phyloP scores from a whole-genome alignment of 2,797 vertebrate genomes.

The Onychomys leucogaster region DNA sequence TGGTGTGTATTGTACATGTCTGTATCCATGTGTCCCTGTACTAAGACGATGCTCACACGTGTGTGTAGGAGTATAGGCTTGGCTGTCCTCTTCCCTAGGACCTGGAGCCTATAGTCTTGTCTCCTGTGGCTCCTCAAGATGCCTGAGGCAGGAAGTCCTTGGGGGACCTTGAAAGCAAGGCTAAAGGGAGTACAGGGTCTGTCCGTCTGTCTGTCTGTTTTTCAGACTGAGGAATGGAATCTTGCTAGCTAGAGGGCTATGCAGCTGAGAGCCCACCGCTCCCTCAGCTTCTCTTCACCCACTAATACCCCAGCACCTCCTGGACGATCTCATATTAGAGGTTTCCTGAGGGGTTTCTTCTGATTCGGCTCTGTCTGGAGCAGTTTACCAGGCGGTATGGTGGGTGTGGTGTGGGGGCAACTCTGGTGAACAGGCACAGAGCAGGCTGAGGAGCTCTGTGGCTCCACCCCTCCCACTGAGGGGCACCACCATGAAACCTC shows the following conservation, averaged over 20 bases:
- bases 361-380: background rate
- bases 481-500: background rate
- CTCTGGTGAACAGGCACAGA: background rate
- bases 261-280: background rate
- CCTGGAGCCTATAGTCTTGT: background rate
- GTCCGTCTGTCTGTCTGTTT: constrained; percentile 71
- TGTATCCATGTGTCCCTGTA: constrained; percentile 68
- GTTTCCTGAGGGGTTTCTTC: background rate
- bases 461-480: background rate
- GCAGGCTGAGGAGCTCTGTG: background rate
- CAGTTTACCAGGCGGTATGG: rapidly evolving
- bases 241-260: constrained; percentile 14
- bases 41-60: constrained; percentile 41
- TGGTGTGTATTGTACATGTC: constrained; percentile 75
- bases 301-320: background rate
- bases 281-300: background rate
- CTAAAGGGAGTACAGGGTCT: background rate
- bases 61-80: background rate
- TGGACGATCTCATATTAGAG: background rate
- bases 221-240: constrained; percentile 62
- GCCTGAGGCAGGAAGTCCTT: background rate
- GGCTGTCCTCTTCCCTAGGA: background rate
- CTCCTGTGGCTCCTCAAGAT: constrained; percentile 7
- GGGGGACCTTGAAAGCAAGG: constrained; percentile 23
- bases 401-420: background rate